Conservation (phyloP, 2,797 vertebrate genomes). For the Chromobotia macracanthus region DNA sequence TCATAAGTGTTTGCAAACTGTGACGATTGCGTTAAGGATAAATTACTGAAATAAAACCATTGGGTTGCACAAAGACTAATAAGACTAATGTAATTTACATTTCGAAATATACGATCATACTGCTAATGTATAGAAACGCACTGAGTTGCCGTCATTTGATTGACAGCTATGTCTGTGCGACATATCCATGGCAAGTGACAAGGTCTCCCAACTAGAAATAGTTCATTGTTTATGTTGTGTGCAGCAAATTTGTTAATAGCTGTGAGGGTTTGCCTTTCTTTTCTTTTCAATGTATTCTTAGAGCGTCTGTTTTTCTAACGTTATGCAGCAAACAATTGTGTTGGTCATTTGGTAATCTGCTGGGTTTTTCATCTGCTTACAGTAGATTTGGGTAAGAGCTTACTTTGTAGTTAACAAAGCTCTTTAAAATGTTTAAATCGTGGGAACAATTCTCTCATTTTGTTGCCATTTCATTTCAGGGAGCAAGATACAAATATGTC, state of each 20-base stretch:
- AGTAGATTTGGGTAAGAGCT: constrained; percentile 16
- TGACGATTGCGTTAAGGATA: background rate
- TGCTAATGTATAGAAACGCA: constrained; percentile 4
- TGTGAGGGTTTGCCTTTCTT: background rate
- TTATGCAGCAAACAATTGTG: constrained; percentile 63
- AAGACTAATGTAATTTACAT: background rate
- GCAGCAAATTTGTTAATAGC: constrained; percentile 15
- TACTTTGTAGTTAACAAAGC: constrained; percentile 10
- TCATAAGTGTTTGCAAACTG: background rate
- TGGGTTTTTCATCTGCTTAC: constrained; percentile 12
- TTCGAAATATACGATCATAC: background rate
- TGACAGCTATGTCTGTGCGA: constrained; percentile 73
- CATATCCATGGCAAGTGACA: constrained; percentile 56
- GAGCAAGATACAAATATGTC: constrained; percentile 69
- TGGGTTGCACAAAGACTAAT: background rate
- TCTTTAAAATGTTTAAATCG: background rate
- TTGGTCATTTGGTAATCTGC: background rate
- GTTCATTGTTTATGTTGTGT: constrained; percentile 44
- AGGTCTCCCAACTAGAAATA: constrained; percentile 59
- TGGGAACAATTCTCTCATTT: constrained; percentile 4
- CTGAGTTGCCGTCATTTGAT: constrained; percentile 51
- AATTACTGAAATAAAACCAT: background rate
- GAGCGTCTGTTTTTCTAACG: constrained; percentile 52
- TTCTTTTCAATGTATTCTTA: background rate
- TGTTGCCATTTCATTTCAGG: constrained; percentile 22